Percentiles rank a stretch among this genome's conserved stretches.
These are phyloP conservation scores for Arge pagana DNA, from an alignment of 2,888 invertebrate genomes.

Conservation along the genomic window DNA sequence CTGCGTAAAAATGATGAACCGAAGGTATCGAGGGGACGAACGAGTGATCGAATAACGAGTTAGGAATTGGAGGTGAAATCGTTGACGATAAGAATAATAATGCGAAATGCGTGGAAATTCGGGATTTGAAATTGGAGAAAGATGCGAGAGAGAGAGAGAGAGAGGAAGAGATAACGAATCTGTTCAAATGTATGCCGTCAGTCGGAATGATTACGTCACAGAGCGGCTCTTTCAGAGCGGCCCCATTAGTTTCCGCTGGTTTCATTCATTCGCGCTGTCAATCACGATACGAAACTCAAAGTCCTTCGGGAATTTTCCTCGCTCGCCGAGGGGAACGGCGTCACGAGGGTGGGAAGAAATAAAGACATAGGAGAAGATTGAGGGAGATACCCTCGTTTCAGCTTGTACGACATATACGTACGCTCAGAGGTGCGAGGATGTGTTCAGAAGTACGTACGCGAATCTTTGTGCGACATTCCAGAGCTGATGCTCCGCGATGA, in stretches of 20 bases:
- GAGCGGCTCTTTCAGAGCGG: slow-evolving; percentile 31
- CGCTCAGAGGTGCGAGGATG: too few species aligned
- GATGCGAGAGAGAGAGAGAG: slow-evolving; percentile 18
- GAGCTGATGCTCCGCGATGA: background rate
- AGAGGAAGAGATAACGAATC: slow-evolving; percentile 13
- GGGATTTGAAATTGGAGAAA: slow-evolving; percentile 30
- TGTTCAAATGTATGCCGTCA: slow-evolving; percentile 33
- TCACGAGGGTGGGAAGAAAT: background rate
- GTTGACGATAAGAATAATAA: background rate
- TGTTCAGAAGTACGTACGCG: too few species aligned
- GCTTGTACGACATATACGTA: too few species aligned
- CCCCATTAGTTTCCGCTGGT: slow-evolving; percentile 43
- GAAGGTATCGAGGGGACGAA: slow-evolving; percentile 18
- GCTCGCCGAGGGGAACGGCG: background rate
- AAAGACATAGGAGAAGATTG: background rate
- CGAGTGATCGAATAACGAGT: slow-evolving; percentile 25
- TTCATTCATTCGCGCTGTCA: slow-evolving; percentile 46
- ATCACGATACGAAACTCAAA: slow-evolving; percentile 38
- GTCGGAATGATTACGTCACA: slow-evolving; percentile 43
- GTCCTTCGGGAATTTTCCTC: slow-evolving; percentile 27
- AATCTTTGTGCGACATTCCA: background rate
- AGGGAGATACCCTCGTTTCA: too few species aligned
- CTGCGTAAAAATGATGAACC: too few species aligned
- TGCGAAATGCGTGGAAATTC: too few species aligned
- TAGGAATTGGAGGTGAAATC: slow-evolving; percentile 5